Base-by-base conservation (phyloP, 2,888 invertebrate species). In the Dione vanillae region DNA sequence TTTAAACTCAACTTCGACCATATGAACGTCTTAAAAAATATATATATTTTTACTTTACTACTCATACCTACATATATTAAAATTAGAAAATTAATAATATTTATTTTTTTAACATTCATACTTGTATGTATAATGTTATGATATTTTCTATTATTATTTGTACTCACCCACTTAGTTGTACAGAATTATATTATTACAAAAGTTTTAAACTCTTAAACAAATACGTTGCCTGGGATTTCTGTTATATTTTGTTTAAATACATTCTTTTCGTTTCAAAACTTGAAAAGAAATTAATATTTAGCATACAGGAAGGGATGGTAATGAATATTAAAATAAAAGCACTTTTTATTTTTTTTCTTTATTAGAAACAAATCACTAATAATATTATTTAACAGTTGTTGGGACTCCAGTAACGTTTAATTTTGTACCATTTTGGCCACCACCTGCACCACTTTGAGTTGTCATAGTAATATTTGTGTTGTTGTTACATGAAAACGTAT, bases 351-450 rank as follows among this genome's bases (percentile, higher is more conserved):
- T 40, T 16, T 6, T 40, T 16, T 6, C n/a, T 61, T 61, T 61
- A 61, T 59, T 59, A 6, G 0, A 59, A 27, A 59, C n/a, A 43
- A 59, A 27, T 16, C 11, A 16, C 0, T 16, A n/a, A 5, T 0
- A 61, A n/a, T n/a, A 61, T 27, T 45, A 35, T n/a, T 27, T 45
- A 16, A 45, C n/a, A n/a, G 61, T 61, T 0, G 61, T 61, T 11
- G 43, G 1, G 27, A 10, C 45, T 20, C 20, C 59, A n/a, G 61
- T 61, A 27, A 0, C 11, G 35, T 45, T 61, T 16, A 45, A 2
- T 45, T 45, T 61, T 16, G 27, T 45, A 16, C 27, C 45, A n/a
- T 43, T 43, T 11, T 11, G 45, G 10, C 45, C 45, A 7, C 14
- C 9, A 27, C 2, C 45, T 35, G 61, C 45, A 0, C 27, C 27